Evolutionary conservation across 2,113 vertebrate genomes (phyloP).

Genomic region (Conger conger): DNA sequence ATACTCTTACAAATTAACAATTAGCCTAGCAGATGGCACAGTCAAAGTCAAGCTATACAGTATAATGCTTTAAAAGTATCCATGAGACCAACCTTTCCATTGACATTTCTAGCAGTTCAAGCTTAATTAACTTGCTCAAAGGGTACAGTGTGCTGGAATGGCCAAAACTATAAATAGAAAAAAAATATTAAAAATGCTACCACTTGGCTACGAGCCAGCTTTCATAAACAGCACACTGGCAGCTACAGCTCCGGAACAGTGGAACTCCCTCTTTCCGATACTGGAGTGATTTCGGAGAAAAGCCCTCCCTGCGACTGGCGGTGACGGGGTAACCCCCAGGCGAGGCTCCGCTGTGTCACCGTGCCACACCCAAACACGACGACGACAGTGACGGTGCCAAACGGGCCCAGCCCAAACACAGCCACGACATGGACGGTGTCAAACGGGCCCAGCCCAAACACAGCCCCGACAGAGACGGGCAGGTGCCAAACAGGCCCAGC

Average conservation of each 20-base stretch:
- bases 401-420: not conserved
- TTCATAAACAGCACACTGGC: not conserved
- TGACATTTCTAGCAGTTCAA: not conserved
- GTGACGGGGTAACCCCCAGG: not conserved
- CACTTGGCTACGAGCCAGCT: not conserved
- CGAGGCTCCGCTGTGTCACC: not conserved
- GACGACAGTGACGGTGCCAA: not conserved
- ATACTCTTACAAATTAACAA: not conserved
- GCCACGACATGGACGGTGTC: not conserved
- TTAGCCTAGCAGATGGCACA: not conserved
- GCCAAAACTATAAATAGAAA: not conserved
- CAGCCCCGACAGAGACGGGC: not conserved
- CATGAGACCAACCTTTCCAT: too few species aligned
- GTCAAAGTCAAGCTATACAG: not conserved
- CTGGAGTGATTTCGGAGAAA: not conserved
- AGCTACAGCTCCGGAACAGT: not conserved
- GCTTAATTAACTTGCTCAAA: not conserved
- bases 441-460: not conserved
- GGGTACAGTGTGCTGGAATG: too few species aligned
- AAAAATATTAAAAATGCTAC: not conserved
- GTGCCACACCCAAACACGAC: not conserved
- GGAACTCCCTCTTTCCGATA: not conserved
- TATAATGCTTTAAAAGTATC: not conserved
- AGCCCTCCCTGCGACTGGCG: not conserved
- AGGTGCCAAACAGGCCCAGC: not conserved